A percentile compares a stretch with the other conserved stretches of the same genome.
Conservation (phyloP, 2,888 invertebrate species). For the Cheiracanthium punctorium region DNA sequence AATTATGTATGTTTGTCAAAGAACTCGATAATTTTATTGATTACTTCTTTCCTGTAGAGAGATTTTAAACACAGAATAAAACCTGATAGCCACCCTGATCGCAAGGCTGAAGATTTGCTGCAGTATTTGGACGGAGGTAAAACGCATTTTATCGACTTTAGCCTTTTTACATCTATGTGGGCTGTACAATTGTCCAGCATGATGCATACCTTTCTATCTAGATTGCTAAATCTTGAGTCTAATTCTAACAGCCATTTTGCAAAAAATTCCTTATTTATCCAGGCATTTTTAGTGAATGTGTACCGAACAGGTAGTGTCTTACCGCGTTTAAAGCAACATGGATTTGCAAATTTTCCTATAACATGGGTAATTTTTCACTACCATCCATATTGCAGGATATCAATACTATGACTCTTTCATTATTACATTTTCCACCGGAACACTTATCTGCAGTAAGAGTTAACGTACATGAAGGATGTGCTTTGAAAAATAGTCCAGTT, state of each 20-base stretch:
- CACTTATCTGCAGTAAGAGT: background rate
- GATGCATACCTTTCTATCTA: background rate
- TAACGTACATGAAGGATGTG: background rate
- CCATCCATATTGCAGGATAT: slow-evolving; percentile 11
- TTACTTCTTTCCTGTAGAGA: background rate
- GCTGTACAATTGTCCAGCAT: background rate
- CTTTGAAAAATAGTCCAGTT: background rate
- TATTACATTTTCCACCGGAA: background rate
- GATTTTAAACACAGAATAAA: background rate
- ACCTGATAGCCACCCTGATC: too few relatives aligned
- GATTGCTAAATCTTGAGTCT: background rate
- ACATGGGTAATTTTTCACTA: slow-evolving; percentile 17
- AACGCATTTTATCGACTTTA: background rate
- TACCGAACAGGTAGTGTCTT: slow-evolving; percentile 18
- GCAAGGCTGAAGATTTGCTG: background rate
- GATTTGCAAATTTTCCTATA: slow-evolving; percentile 20
- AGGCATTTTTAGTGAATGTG: slow-evolving; percentile 14
- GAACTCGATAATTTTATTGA: background rate
- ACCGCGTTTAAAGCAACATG: slow-evolving; percentile 11
- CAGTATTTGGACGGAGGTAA: background rate
- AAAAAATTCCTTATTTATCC: background rate
- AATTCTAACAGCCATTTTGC: background rate
- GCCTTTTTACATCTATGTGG: background rate
- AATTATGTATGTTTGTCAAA: too few relatives aligned
- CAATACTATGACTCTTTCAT: slow-evolving; percentile 18